Percentiles rank a stretch among this genome's conserved stretches.
Evolutionary conservation across 1,140 invertebrate genomes (phyloP).

Genomic region (Ylistrum balloti): DNA sequence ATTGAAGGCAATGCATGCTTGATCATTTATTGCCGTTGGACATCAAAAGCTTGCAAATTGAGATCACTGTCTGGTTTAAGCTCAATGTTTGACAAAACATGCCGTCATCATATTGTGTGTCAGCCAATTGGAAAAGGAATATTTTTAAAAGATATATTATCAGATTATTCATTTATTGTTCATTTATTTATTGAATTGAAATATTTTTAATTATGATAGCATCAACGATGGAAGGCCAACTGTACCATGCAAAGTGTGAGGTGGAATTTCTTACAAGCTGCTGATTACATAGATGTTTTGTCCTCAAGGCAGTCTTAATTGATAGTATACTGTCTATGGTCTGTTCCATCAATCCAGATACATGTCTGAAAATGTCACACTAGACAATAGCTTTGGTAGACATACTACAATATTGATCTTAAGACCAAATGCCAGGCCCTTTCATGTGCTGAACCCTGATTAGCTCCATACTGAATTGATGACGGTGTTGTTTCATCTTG

Average conservation of each 20-base stretch:
- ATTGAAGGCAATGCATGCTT: neutral
- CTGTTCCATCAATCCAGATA: neutral
- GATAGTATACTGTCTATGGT: neutral
- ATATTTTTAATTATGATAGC: neutral
- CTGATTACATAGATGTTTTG: neutral
- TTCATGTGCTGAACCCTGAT: conserved; percentile 13
- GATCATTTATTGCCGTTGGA: neutral
- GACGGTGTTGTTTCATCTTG: neutral
- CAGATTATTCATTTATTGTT: neutral
- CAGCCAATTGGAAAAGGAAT: neutral
- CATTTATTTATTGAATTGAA: neutral
- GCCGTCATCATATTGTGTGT: neutral
- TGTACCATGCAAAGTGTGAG: neutral
- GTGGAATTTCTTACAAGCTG: neutral
- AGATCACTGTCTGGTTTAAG: neutral
- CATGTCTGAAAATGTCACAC: neutral
- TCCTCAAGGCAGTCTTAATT: neutral
- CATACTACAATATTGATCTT: neutral
- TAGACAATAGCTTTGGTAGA: conserved; percentile 1
- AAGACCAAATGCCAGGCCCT: neutral
- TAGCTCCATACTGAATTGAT: neutral
- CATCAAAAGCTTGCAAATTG: neutral
- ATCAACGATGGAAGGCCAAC: neutral
- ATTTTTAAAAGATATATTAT: neutral
- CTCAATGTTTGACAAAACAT: neutral